These are phyloP conservation scores for Synaphobranchus kaupii DNA, from an alignment of 2,797 vertebrate genomes.

Conservation along the genomic window DNA sequence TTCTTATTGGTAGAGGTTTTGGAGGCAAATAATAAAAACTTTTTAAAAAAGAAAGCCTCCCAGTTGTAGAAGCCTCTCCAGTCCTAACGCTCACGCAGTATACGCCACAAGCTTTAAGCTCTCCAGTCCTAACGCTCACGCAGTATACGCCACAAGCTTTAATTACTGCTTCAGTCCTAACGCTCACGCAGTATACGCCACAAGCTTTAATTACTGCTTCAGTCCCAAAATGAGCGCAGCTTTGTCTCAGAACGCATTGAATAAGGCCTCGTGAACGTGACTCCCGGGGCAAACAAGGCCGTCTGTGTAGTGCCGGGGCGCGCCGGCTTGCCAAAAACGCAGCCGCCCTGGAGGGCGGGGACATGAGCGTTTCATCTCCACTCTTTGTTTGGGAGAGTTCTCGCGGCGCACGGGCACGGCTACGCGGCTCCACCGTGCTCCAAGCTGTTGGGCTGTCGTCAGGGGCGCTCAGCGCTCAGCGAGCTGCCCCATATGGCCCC, in stretches of 20 bases:
- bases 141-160: too few species aligned
- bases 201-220: slow-evolving; percentile 63
- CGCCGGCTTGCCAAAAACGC: background rate
- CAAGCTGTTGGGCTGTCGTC: slow-evolving; percentile 74
- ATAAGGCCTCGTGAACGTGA: background rate
- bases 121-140: too few species aligned
- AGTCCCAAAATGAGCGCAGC: slow-evolving; percentile 53
- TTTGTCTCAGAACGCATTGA: slow-evolving; percentile 3
- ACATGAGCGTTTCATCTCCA: background rate
- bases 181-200: slow-evolving; percentile 61
- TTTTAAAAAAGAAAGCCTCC: too few species aligned
- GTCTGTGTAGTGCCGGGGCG: background rate
- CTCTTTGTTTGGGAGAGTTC: background rate
- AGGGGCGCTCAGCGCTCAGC: slow-evolving; percentile 71
- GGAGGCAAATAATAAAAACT: too few species aligned
- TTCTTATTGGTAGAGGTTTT: slow-evolving; percentile 22
- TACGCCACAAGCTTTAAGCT: too few species aligned
- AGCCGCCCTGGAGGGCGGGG: background rate
- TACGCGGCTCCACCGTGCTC: slow-evolving; percentile 63
- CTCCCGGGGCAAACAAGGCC: background rate
- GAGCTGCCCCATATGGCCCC: slow-evolving; percentile 72
- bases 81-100: too few species aligned
- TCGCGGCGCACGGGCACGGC: slow-evolving; percentile 36
- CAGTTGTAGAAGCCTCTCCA: too few species aligned
- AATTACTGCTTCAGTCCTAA: too few species aligned